phyloP scores from a whole-genome alignment of 1,140 invertebrate genomes.

The Drosophila bifasciata region DNA sequence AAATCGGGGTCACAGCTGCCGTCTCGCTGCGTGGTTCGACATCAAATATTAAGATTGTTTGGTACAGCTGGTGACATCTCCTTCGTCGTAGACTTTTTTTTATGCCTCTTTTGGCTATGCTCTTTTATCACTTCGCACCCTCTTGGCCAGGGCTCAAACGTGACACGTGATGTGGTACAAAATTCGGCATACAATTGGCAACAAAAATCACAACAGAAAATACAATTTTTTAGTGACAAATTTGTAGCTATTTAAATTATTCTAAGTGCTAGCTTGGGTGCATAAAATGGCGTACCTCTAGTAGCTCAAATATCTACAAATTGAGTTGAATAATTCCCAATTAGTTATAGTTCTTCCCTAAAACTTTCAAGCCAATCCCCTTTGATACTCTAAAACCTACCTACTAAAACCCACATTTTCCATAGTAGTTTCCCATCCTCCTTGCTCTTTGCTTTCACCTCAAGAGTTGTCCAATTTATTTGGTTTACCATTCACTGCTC shows the following conservation, averaged over 20 bases:
- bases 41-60: slow-evolving; percentile 80
- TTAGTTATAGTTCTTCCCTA: no score
- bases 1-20: slow-evolving; percentile 55
- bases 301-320: no score
- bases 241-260: no score
- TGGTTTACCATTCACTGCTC: not conserved
- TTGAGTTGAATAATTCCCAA: no score
- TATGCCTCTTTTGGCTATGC: slow-evolving; percentile 18
- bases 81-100: slow-evolving; percentile 51
- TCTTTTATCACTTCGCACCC: slow-evolving; percentile 41
- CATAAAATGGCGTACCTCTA: no score
- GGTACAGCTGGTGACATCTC: slow-evolving; percentile 68
- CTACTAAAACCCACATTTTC: not conserved
- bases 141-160: slow-evolving; percentile 11
- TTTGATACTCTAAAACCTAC: no score
- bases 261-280: no score
- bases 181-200: not conserved
- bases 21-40: slow-evolving; percentile 50
- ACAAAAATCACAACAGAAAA: not conserved
- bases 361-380: no score
- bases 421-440: no score
- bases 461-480: slow-evolving; percentile 7
- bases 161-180: not conserved
- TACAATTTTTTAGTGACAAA: no score
- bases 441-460: not conserved